Evolutionary conservation across 2,113 vertebrate species (phyloP).

Genomic region (Gorsachius goisagi): DNA sequence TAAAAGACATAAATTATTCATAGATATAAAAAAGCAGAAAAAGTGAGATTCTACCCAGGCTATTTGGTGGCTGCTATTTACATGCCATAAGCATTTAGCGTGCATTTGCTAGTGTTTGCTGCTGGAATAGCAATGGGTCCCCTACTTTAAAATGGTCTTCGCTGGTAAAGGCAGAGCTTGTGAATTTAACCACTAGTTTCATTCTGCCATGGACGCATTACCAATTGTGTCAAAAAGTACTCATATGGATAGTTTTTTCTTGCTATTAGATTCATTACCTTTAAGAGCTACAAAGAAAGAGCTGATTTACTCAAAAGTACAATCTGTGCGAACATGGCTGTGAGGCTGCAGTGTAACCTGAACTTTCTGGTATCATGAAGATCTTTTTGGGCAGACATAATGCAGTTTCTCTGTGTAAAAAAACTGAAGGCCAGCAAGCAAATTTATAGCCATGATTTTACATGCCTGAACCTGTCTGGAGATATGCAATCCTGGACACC

Average conservation of each 20-base stretch:
- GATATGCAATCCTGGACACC: neutral
- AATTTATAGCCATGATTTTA: neutral
- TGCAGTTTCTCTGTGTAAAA: neutral
- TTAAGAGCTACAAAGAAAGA: neutral
- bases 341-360: neutral
- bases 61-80: neutral
- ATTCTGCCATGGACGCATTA: neutral
- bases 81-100: neutral
- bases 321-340: neutral
- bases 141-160: neutral
- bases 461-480: neutral
- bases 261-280: neutral
- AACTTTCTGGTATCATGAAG: neutral
- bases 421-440: neutral
- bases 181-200: neutral
- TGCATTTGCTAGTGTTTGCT: neutral
- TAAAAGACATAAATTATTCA: neutral
- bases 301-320: neutral
- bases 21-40: neutral
- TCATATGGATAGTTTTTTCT: neutral
- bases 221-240: neutral
- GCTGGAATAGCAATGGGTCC: neutral
- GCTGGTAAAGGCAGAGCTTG: neutral
- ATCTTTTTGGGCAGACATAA: neutral
- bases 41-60: neutral